Percentiles rank a stretch among this genome's conserved stretches.
Conservation (phyloP, 2,797 vertebrate genomes). For the Dermochelys coriacea region DNA sequence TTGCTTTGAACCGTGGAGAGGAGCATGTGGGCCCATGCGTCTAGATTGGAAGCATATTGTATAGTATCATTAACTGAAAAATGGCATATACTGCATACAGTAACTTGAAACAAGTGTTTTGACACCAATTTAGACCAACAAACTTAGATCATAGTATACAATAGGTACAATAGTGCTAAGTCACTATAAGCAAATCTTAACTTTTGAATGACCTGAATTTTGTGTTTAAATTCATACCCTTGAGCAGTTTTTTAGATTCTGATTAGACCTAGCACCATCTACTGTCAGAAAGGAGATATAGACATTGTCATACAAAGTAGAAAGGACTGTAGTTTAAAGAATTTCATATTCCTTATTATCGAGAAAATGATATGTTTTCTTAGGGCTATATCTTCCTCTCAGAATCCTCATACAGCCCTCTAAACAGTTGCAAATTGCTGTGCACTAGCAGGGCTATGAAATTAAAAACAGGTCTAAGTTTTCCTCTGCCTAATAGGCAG, state of each 20-base stretch:
- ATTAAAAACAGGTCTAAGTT: not conserved
- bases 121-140: not conserved
- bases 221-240: not conserved
- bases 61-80: not conserved
- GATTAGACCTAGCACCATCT: not conserved
- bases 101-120: not conserved
- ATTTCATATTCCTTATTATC: not conserved
- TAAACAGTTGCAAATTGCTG: not conserved
- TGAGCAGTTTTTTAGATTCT: not conserved
- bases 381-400: not conserved
- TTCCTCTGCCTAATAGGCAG: not conserved
- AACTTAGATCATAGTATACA: not conserved
- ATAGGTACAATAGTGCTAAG: not conserved
- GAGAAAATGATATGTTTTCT: not conserved
- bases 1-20: not conserved
- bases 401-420: not conserved
- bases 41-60: not conserved
- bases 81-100: not conserved
- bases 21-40: not conserved
- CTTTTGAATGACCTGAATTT: not conserved
- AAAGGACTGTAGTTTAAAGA: not conserved
- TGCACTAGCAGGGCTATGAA: not conserved
- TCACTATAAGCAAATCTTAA: not conserved
- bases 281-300: not conserved
- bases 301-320: not conserved